Base-by-base conservation (phyloP, 2,113 vertebrate species). In the Rhinolophus sinicus region DNA sequence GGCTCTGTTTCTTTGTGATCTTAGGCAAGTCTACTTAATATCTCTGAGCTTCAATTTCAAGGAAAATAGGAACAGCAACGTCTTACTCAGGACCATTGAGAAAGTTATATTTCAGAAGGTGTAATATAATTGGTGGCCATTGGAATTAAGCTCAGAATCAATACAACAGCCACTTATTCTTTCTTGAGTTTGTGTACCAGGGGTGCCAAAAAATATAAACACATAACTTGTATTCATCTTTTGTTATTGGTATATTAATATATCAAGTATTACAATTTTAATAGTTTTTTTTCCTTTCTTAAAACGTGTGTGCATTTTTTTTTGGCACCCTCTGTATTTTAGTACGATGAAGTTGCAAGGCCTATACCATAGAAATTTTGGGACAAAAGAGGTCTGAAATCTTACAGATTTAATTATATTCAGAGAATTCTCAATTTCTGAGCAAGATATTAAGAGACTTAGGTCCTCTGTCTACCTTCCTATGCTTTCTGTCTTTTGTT, bases 11-110 rank as follows among this genome's bases (percentile, higher is more conserved):
- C 22, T 40, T 82, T 56, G 67, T 90, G 26, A 86, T 56, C 26
- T 87, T 72, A 30, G 28, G 40, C 28, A 93, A 82, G 35, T 24
- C 47, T 2, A 65, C 47, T 21, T 88, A 78, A 83, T 6, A n/a
- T 78, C 50, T 73, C 35, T 72, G 86, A 77, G 33, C 38, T 87
- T 96, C 80, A 65, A 50, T 69, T 69, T 96, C 75, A 75, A 60
- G 38, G 52, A 82, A 96, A 83, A 82, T 8, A 64, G 33, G 33
- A 80, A 47, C 52, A 70, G 3, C 28, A 70, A 5, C 22, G 50
- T 77, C 44, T 83, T 52, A 70, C 8, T 76, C 33, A 72, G 40
- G 22, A 50, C 50, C 7, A 8, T 12, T 83, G 35, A 38, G 60
- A 47, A 54, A 72, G 18, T 72, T 72, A 33, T 28, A 35, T 58